Conservation (phyloP, 2,113 vertebrate species). For the Hystrix cristata region DNA sequence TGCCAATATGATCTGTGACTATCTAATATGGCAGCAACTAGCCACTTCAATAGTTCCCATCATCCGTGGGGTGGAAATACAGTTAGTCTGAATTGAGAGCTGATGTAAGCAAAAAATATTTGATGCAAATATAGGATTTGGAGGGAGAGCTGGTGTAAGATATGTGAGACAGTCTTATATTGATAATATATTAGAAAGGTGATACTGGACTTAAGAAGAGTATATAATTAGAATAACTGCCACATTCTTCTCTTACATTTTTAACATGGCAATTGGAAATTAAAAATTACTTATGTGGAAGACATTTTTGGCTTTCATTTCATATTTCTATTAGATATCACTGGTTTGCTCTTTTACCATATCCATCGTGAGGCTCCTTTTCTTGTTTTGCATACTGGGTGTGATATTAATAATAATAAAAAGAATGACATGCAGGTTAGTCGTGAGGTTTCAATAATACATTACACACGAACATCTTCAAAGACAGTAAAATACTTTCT, state of each 20-base stretch:
- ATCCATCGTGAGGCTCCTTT: background rate
- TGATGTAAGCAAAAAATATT: background rate
- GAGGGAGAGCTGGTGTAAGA: background rate
- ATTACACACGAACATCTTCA: background rate
- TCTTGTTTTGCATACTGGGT: background rate
- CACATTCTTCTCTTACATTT: background rate
- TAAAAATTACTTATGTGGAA: background rate
- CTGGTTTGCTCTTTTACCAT: background rate
- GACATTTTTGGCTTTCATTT: background rate
- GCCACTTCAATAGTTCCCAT: background rate
- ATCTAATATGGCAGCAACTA: background rate
- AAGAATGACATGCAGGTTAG: background rate
- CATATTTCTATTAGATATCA: background rate
- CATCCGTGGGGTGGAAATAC: background rate
- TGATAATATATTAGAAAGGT: background rate
- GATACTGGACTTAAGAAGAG: constrained; percentile 31
- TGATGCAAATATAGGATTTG: background rate
- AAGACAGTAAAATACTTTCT: background rate
- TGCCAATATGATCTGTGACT: background rate
- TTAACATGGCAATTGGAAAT: background rate
- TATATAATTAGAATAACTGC: background rate
- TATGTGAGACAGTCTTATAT: background rate
- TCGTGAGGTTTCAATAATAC: background rate
- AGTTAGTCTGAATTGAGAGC: background rate
- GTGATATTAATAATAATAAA: background rate